A percentile compares a stretch with the other conserved stretches of the same genome.
These are phyloP conservation scores for Lysiphlebus fabarum DNA, from an alignment of 1,140 invertebrate species.

Conservation along the genomic window DNA sequence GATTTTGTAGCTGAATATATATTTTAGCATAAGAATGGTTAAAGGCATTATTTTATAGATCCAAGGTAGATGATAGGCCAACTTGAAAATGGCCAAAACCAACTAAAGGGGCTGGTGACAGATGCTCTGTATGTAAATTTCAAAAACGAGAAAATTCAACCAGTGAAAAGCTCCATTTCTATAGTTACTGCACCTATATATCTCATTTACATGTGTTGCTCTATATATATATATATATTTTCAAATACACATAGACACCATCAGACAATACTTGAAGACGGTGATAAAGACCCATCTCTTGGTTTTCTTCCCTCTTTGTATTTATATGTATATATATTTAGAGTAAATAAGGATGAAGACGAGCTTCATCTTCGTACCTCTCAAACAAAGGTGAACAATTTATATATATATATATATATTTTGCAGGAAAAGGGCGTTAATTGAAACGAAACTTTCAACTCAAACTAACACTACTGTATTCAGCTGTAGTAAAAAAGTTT, in stretches of 20 bases:
- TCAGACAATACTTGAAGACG: background rate
- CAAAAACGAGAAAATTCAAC: conserved; percentile 29
- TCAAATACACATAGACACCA: background rate
- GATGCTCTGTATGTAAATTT: conserved; percentile 57
- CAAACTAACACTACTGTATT: conserved; percentile 5
- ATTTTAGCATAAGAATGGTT: conserved; percentile 53
- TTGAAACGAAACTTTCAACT: conserved; percentile 26
- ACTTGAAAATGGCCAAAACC: conserved; percentile 49
- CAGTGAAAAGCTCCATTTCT: conserved; percentile 18
- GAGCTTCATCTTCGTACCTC: background rate
- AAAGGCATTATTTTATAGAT: conserved; percentile 52
- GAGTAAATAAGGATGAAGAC: no score
- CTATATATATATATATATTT: background rate
- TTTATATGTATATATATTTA: background rate
- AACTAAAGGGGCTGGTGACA: conserved; percentile 54
- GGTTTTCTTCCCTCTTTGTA: conserved; percentile 8
- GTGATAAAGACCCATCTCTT: conserved; percentile 26
- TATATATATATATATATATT: conserved; percentile 1
- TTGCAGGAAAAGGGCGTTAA: conserved; percentile 23
- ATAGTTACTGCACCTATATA: conserved; percentile 16
- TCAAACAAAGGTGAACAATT: conserved; percentile 17
- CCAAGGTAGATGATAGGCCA: conserved; percentile 45
- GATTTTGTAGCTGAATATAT: no score
- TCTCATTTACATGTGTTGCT: background rate
- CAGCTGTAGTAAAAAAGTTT: background rate